Conservation (phyloP, 2,888 invertebrate species). For the Petrolisthes cinctipes region DNA sequence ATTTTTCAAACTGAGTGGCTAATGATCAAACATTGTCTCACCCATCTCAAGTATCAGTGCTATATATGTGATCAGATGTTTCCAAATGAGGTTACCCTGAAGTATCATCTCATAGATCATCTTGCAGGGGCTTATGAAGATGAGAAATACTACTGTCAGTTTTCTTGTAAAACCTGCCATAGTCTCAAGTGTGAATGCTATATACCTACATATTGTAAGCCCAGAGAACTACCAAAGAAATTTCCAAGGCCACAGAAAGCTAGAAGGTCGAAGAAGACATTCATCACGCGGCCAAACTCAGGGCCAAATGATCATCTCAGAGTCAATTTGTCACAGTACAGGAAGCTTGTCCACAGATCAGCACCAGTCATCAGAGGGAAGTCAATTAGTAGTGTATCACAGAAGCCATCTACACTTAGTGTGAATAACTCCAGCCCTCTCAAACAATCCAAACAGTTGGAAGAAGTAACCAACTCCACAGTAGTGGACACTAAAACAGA, state of each 20-base stretch:
- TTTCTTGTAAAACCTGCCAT: conserved; percentile 59
- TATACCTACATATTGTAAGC: conserved; percentile 28
- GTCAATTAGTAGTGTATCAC: neutral
- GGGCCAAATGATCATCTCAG: conserved; percentile 50
- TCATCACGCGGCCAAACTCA: conserved; percentile 31
- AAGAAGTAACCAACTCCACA: neutral
- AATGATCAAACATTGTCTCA: conserved; percentile 60
- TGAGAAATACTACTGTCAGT: conserved; percentile 53
- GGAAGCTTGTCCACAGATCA: conserved; percentile 12
- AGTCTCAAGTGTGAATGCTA: conserved; percentile 59
- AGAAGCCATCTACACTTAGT: neutral
- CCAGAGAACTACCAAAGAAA: conserved; percentile 30
- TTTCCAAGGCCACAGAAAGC: conserved; percentile 51
- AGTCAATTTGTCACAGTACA: conserved; percentile 37
- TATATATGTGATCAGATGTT: conserved; percentile 47
- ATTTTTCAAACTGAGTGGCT: conserved; percentile 62
- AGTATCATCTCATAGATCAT: conserved; percentile 54
- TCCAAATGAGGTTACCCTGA: conserved; percentile 45
- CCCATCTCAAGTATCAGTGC: conserved; percentile 54
- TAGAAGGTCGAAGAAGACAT: conserved; percentile 38
- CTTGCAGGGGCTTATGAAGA: conserved; percentile 49
- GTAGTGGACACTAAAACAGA: no score
- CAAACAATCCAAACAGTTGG: neutral
- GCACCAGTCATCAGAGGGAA: neutral
- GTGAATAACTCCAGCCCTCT: neutral